These are phyloP conservation scores for Onychostoma macrolepis DNA, from an alignment of 2,113 vertebrate species.

Conservation along the genomic window DNA sequence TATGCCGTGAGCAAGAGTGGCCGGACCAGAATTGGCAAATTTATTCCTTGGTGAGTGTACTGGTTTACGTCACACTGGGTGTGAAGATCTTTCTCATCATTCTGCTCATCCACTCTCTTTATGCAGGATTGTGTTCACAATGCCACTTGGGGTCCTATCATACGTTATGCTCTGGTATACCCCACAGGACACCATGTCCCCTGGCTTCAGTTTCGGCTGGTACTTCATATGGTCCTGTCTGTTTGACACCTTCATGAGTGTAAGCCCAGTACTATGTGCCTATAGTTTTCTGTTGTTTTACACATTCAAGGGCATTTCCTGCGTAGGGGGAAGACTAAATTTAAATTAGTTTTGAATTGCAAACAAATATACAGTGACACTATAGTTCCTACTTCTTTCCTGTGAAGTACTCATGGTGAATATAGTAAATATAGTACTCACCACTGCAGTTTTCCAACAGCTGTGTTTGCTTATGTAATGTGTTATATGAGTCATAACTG, in stretches of 20 bases:
- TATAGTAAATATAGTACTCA: not conserved
- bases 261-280: constrained; percentile 54
- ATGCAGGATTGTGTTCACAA: constrained; percentile 63
- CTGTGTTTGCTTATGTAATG: not conserved
- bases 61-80: no score
- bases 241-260: constrained; percentile 74
- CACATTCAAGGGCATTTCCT: not conserved
- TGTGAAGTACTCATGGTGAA: not conserved
- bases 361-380: not conserved
- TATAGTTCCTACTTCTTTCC: not conserved
- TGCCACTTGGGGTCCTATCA: constrained; percentile 64
- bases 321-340: not conserved
- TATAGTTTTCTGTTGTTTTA: not conserved
- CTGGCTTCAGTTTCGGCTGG: constrained; percentile 70
- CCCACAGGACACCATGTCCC: constrained; percentile 54
- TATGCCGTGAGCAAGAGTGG: constrained; percentile 70
- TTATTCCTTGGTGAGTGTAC: constrained; percentile 69
- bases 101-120: not conserved
- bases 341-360: not conserved
- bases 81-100: no score
- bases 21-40: constrained; percentile 61
- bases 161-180: constrained; percentile 69
- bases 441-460: not conserved
- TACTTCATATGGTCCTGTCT: constrained; percentile 70
- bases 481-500: not conserved